phyloP scores from a whole-genome alignment of 2,888 invertebrate genomes.

The Drosophila suboccidentalis region DNA sequence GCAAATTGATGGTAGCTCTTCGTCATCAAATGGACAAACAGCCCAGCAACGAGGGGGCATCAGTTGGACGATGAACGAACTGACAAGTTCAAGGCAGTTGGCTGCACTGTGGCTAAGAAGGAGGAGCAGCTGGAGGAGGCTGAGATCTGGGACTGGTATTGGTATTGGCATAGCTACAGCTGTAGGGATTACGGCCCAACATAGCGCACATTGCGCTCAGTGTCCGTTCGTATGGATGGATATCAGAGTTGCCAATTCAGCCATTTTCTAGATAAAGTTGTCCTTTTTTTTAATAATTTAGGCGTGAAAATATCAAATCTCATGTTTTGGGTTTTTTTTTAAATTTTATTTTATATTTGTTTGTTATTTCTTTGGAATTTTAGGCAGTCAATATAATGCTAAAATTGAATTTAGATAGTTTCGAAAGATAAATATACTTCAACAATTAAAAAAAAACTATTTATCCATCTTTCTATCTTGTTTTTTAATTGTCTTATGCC shows the following conservation, averaged over 20 bases:
- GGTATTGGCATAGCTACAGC: conserved; percentile 48
- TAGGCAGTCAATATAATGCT: no score
- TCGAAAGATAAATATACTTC: no score
- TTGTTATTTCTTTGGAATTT: no score
- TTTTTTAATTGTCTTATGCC: background rate
- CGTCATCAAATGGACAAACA: conserved; percentile 74
- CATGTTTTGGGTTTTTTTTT: background rate
- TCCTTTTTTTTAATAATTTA: background rate
- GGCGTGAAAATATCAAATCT: background rate
- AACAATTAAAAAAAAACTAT: no score
- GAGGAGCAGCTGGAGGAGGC: conserved; percentile 8
- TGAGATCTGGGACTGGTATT: conserved; percentile 26
- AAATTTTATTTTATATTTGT: background rate
- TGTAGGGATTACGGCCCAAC: conserved; percentile 64
- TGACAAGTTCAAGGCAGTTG: conserved; percentile 73
- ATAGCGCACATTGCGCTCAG: conserved; percentile 43
- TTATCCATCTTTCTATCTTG: background rate
- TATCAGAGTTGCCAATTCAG: conserved; percentile 18
- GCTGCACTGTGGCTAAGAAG: conserved; percentile 43
- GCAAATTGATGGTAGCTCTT: conserved; percentile 77
- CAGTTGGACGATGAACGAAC: conserved; percentile 63
- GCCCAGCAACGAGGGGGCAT: conserved; percentile 36
- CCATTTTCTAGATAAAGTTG: background rate
- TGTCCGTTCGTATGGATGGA: conserved; percentile 51
- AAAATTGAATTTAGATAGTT: no score